phyloP scores from a whole-genome alignment of 2,888 invertebrate species.

The Epinotia bilunana region DNA sequence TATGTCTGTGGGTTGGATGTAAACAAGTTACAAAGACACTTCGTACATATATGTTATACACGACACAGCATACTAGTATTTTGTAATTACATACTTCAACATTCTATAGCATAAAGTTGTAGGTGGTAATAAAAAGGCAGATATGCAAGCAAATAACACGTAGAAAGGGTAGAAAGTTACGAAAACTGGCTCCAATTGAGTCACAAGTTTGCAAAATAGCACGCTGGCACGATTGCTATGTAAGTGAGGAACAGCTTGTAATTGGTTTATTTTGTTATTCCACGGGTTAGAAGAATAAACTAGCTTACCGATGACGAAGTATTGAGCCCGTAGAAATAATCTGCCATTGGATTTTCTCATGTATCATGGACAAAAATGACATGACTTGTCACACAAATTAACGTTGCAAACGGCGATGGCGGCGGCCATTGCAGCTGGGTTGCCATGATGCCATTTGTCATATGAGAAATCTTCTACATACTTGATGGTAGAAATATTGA shows the following conservation, averaged over 20 bases:
- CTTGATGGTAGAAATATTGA: neutral
- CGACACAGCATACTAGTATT: conserved; percentile 31
- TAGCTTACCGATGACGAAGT: conserved; percentile 90
- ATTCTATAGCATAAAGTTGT: neutral
- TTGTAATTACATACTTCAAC: neutral
- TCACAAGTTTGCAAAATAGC: conserved; percentile 57
- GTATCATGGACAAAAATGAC: conserved; percentile 86
- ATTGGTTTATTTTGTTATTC: conserved; percentile 54
- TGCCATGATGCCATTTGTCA: conserved; percentile 37
- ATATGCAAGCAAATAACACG: neutral
- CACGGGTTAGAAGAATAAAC: conserved; percentile 51
- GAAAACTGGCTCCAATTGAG: conserved; percentile 37
- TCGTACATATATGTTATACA: conserved; percentile 36
- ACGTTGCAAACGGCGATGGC: conserved; percentile 71
- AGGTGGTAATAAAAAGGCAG: neutral
- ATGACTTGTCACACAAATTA: conserved; percentile 87
- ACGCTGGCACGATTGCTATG: conserved; percentile 67
- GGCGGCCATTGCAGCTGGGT: conserved; percentile 71
- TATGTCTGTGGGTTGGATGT: conserved; percentile 33
- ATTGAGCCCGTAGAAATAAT: conserved; percentile 95
- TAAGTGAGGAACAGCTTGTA: conserved; percentile 53
- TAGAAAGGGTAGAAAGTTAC: conserved; percentile 33
- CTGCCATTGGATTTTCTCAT: conserved; percentile 90
- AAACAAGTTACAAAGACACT: conserved; percentile 34
- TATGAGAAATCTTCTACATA: neutral